Evolutionary conservation across 2,888 invertebrate species (phyloP), one percentile per base, ranked within the genome.

Genomic region (Cheilosia variabilis): DNA sequence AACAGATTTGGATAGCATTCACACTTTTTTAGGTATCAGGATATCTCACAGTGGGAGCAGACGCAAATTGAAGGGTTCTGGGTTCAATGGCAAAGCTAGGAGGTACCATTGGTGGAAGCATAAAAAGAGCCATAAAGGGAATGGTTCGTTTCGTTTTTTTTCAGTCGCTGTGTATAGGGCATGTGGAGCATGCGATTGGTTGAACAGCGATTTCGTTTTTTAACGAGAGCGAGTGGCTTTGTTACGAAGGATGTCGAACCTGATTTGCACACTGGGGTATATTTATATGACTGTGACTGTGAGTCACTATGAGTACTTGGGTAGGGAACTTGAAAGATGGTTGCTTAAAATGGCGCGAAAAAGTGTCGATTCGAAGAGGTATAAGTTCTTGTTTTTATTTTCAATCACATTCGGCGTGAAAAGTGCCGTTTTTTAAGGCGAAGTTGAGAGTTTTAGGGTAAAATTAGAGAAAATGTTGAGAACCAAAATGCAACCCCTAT

Each of bases 51-150:
- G 75, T 79, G 73, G 84, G 87, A 87, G 87, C 87, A 87, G 84
- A 87, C 82, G 82, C 84, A 87, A 88, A 82, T 84, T 76, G 76
- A 82, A 82, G 84, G 84, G 84, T 84, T 80, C 72, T 79, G 84
- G 84, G 84, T 84, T 80, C 72, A 60, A 55, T 71, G 22, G 43
- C 55, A 34, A 37, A 45, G 53, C 34, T 57, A 87, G 78, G 83
- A 78, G 75, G 73, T 37, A 17, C 63, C 60, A 72, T 78, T 82
- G 73, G 73, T 58, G 57, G 69, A 71, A 24, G 58, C 52, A 76
- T 50, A 81, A 80, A 80, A 80, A 76, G 69, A 69, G 52, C 62
- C 43, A 57, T 58, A 13, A 24, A 50, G 69, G 58, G 43, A 76
- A 75, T 66, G 62, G 80, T 60, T 78, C 15, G 31, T n/a, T 57